Evolutionary conservation across 2,888 invertebrate species (phyloP), one percentile per base, ranked within the genome.

Genomic region (Agriotes lineatus): DNA sequence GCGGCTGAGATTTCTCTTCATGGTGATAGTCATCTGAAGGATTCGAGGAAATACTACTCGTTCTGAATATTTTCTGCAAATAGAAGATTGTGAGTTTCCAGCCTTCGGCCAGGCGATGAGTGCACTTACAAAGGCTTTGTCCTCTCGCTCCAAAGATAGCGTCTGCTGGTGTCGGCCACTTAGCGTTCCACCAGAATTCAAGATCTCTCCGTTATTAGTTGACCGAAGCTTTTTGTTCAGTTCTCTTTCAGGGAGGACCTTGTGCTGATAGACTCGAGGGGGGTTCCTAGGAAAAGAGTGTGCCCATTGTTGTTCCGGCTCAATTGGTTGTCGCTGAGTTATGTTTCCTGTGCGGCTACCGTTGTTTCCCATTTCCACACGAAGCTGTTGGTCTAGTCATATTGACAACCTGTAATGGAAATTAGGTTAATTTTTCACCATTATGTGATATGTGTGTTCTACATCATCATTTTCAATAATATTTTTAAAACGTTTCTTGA

Each of bases 121-220:
- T 39, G 14, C 12, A 58, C 65, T 65, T 50, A 65, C 65, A 44
- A 71, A 65, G 20, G 65, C 54, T 39, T 68, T 70, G 35, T 63
- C 63, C 57, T 67, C 67, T 7, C 68, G 54, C 52, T 68, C 65
- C 30, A 67, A 50, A 18, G 67, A 64, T 48, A 70, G 20, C 18
- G 63, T 62, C 52, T 67, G 60, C 33, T 73, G 70, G 45, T 76
- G 86, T 63, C 93, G 86, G 2, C 93, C 93, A 76, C 91, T 93
- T 80, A 95, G 91, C 72, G 95, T 95, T 57, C 95, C 95, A 0
- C 94, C 94, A 3, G 92, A 91, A 76, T 93, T 93, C 62, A 95
- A 85, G 79, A 94, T 93, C 77, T 90, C 91, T 57, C 95, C 95
- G 84, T 95, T 95, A 83, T 93, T 91, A 1, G 95, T 95, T 65